A percentile compares a stretch with the other conserved stretches of the same genome.
Evolutionary conservation across 2,113 vertebrate species (phyloP).

Genomic region (Limanda limanda): DNA sequence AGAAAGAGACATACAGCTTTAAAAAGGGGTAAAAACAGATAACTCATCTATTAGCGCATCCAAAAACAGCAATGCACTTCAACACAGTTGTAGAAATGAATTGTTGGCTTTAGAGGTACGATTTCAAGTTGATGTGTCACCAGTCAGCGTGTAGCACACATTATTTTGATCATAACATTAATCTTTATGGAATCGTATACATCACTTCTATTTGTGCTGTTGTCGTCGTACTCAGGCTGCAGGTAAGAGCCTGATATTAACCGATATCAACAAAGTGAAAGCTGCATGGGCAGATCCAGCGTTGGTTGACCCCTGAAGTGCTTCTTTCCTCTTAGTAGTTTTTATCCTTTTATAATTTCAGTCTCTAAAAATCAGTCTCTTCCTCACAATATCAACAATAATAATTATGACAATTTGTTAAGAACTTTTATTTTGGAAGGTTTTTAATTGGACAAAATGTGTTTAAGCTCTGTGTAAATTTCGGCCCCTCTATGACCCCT

Average conservation of each 20-base stretch:
- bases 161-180: neutral
- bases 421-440: too few relatives aligned
- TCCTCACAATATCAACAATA: too few relatives aligned
- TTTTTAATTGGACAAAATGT: too few relatives aligned
- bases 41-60: neutral
- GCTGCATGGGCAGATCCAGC: too few relatives aligned
- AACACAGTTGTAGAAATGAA: neutral
- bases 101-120: neutral
- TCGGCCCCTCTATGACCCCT: too few relatives aligned
- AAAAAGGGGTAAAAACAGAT: neutral
- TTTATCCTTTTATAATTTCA: too few relatives aligned
- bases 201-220: neutral
- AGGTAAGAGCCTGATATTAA: neutral
- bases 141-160: neutral
- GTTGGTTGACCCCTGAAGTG: too few relatives aligned
- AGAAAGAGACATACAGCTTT: conserved; percentile 18
- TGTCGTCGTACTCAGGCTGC: neutral
- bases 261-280: too few relatives aligned
- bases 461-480: too few relatives aligned
- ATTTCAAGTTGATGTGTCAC: neutral
- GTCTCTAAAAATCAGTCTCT: too few relatives aligned
- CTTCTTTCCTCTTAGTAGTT: too few relatives aligned
- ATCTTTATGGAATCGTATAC: neutral
- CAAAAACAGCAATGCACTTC: neutral
- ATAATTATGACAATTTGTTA: too few relatives aligned